Percentiles rank a stretch among this genome's conserved stretches.
Evolutionary conservation across 2,797 vertebrate species (phyloP).

Genomic region (Malacoraja senta): DNA sequence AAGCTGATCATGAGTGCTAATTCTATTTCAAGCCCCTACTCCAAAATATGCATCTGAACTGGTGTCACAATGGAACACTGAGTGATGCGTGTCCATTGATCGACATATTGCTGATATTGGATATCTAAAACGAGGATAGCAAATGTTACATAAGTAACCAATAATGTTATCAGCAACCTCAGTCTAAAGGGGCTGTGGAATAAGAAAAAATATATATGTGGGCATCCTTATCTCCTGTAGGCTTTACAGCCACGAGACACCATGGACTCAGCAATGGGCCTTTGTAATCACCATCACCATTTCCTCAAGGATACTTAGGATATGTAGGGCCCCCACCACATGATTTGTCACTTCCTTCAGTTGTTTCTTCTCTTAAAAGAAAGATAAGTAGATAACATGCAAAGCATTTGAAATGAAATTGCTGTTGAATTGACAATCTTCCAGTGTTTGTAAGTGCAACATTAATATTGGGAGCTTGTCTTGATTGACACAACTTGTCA

Average conservation of each 20-base stretch:
- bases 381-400: background rate
- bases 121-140: background rate
- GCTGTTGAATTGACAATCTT: background rate
- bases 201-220: background rate
- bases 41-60: background rate
- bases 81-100: background rate
- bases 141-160: background rate
- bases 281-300: background rate
- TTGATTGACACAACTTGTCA: background rate
- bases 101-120: background rate
- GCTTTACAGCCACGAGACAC: background rate
- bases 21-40: background rate
- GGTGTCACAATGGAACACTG: background rate
- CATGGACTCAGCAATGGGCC: background rate
- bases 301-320: too few species aligned
- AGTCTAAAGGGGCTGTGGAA: background rate
- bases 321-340: too few species aligned
- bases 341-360: too few species aligned
- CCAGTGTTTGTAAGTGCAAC: too few species aligned
- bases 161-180: background rate
- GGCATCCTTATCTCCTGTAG: background rate
- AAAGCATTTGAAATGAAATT: background rate
- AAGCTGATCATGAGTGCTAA: background rate
- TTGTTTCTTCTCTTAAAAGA: too few species aligned
- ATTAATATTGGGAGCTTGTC: background rate